phyloP scores from a whole-genome alignment of 1,140 invertebrate species.

The Sycophila sp. region DNA sequence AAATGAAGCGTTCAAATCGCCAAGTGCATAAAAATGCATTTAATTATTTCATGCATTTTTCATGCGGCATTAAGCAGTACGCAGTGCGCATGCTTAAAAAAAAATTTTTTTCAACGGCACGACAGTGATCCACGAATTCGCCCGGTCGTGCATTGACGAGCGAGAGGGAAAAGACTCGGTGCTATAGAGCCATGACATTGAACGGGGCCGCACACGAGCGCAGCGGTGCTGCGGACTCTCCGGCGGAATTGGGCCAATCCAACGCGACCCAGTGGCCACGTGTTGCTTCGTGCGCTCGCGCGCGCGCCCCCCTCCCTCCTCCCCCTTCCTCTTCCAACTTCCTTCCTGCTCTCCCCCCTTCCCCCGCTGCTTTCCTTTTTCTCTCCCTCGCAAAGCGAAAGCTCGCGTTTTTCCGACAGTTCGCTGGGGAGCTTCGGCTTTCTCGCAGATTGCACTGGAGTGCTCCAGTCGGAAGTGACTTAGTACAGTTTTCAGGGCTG shows the following conservation, averaged over 20 bases:
- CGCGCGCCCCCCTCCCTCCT: not conserved
- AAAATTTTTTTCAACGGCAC: no score
- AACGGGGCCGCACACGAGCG: not conserved
- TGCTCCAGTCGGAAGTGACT: no score
- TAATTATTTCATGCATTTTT: not conserved
- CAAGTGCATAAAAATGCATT: no score
- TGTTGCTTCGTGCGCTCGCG: constrained; percentile 33
- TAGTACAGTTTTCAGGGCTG: no score
- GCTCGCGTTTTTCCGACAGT: not conserved
- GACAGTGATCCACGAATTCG: no score
- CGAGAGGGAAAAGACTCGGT: not conserved
- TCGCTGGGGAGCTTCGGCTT: no score
- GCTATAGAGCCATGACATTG: constrained; percentile 32
- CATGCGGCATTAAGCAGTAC: not conserved
- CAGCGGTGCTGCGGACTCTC: not conserved
- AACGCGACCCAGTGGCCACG: constrained; percentile 27
- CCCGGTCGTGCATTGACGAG: not conserved
- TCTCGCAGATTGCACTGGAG: no score
- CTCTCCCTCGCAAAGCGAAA: not conserved
- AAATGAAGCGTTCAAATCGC: no score
- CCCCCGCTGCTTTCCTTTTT: not conserved
- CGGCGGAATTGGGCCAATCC: constrained; percentile 33
- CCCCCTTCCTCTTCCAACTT: not conserved
- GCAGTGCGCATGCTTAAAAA: no score
- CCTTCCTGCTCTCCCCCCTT: not conserved